These are phyloP conservation scores for Athalia rosae DNA, from an alignment of 2,888 invertebrate genomes.

Conservation along the genomic window DNA sequence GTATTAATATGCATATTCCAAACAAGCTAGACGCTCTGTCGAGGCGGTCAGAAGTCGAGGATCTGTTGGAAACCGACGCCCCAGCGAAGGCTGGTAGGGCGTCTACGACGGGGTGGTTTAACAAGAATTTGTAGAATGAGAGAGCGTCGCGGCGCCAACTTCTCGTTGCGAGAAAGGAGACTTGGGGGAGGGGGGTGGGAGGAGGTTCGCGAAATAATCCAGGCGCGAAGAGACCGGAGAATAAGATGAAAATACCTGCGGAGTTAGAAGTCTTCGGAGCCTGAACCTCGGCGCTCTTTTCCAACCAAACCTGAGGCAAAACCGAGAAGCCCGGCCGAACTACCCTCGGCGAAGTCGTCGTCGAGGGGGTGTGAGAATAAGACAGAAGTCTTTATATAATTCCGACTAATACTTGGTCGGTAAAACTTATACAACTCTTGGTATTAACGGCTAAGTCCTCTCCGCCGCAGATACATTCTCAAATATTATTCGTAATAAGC, in stretches of 20 bases:
- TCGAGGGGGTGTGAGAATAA: conserved; percentile 64
- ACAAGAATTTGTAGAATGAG: conserved; percentile 65
- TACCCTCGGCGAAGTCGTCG: conserved; percentile 8
- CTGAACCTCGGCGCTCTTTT: conserved; percentile 37
- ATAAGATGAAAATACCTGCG: conserved; percentile 73
- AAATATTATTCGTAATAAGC: conserved; percentile 44
- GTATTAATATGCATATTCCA: conserved; percentile 29
- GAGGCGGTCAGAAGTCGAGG: conserved; percentile 28
- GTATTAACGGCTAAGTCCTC: conserved; percentile 57
- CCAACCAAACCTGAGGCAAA: conserved; percentile 49
- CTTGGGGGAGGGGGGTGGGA: background rate
- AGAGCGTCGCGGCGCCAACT: conserved; percentile 63
- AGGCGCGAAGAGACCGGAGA: conserved; percentile 66
- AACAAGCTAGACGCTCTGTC: conserved; percentile 10
- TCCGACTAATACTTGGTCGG: conserved; percentile 67
- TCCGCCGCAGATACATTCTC: conserved; percentile 41
- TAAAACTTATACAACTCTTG: conserved; percentile 61
- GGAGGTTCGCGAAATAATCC: conserved; percentile 69
- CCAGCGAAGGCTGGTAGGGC: background rate
- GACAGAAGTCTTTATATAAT: conserved; percentile 70
- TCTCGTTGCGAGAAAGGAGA: conserved; percentile 52
- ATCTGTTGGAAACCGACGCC: conserved; percentile 6
- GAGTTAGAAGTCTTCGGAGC: conserved; percentile 70
- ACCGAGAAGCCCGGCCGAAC: conserved; percentile 3
- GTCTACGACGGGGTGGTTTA: conserved; percentile 52